These are phyloP conservation scores for Gastrophryne carolinensis DNA, from an alignment of 2,797 vertebrate genomes.

Conservation along the genomic window DNA sequence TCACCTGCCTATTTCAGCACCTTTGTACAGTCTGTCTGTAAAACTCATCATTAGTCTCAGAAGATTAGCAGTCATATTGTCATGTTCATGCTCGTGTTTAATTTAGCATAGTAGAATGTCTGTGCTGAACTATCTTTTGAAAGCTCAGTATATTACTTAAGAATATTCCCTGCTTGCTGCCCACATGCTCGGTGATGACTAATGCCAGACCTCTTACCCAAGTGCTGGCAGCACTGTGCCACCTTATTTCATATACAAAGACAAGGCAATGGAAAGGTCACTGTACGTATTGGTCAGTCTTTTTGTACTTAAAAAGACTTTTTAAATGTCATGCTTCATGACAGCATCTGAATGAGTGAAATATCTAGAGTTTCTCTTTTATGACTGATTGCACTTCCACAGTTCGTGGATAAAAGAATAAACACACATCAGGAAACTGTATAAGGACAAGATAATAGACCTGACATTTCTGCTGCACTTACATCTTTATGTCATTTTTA, in stretches of 20 bases:
- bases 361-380: neutral
- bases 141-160: neutral
- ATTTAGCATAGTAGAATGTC: neutral
- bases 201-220: neutral
- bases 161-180: neutral
- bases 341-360: neutral
- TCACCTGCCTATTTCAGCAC: neutral
- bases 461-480: neutral
- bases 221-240: neutral
- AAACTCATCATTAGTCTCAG: neutral
- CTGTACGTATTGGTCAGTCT: neutral
- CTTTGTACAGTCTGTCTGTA: neutral
- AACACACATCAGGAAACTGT: neutral
- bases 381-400: neutral
- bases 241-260: neutral
- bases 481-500: neutral
- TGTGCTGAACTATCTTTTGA: neutral
- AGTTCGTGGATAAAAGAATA: neutral
- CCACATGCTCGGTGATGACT: neutral
- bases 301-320: neutral
- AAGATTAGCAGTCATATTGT: neutral
- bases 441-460: neutral
- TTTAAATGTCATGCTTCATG: neutral
- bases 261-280: neutral
- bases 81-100: neutral